phyloP scores from a whole-genome alignment of 2,113 vertebrate genomes.

The Nerophis lumbriciformis region DNA sequence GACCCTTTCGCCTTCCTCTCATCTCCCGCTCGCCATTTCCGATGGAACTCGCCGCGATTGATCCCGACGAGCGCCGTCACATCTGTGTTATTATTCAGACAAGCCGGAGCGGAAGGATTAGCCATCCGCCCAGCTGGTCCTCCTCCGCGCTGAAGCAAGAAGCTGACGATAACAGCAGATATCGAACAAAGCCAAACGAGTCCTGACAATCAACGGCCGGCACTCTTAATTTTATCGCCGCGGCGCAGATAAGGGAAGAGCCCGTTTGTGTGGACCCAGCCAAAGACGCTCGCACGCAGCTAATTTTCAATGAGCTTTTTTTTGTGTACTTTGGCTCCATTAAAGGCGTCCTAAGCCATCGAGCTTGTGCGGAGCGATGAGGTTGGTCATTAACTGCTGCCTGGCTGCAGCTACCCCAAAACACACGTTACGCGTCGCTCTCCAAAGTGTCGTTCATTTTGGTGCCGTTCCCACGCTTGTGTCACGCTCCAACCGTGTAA shows the following conservation, averaged over 20 bases:
- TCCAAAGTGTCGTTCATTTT: slow-evolving; percentile 20
- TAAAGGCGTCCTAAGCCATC: slow-evolving; percentile 41
- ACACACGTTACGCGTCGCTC: slow-evolving; percentile 14
- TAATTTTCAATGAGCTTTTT: slow-evolving; percentile 40
- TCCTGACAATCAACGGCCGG: slow-evolving; percentile 22
- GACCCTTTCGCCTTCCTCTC: not conserved
- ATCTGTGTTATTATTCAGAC: slow-evolving; percentile 20
- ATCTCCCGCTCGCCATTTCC: not conserved
- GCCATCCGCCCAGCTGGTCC: slow-evolving; percentile 20
- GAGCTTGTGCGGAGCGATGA: slow-evolving; percentile 50
- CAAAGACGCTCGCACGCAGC: slow-evolving; percentile 26
- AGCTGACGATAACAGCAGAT: slow-evolving; percentile 31
- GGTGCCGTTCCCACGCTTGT: slow-evolving; percentile 13
- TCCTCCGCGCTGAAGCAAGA: slow-evolving; percentile 18
- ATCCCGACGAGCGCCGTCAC: slow-evolving; percentile 5
- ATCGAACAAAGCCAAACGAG: slow-evolving; percentile 22
- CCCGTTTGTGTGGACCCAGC: slow-evolving; percentile 12
- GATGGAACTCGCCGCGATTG: not conserved
- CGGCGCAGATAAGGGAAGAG: slow-evolving; percentile 5
- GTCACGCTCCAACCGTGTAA: slow-evolving; percentile 36
- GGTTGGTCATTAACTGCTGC: slow-evolving; percentile 47
- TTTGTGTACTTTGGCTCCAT: slow-evolving; percentile 28
- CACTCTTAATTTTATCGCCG: slow-evolving; percentile 13
- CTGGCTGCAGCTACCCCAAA: slow-evolving; percentile 1
- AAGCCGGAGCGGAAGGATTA: not conserved